These are phyloP conservation scores for Tetranychus urticae DNA, from an alignment of 1,140 invertebrate species.

Conservation along the genomic window DNA sequence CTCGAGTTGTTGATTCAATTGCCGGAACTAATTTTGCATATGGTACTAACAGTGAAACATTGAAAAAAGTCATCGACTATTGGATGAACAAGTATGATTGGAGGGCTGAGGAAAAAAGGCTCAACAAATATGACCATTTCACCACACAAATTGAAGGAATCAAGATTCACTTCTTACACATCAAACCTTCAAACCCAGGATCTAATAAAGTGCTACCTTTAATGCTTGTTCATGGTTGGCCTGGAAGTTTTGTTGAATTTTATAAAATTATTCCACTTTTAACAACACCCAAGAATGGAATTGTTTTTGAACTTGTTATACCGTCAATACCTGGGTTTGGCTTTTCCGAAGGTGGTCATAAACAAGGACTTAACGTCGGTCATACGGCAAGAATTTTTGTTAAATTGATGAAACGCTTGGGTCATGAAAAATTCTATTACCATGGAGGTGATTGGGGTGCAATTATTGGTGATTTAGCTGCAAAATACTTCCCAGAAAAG, in stretches of 20 bases:
- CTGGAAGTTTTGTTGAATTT: slow-evolving; percentile 62
- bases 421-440: slow-evolving; percentile 43
- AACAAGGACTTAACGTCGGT: slow-evolving; percentile 22
- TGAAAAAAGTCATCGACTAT: slow-evolving; percentile 43
- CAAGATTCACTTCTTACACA: slow-evolving; percentile 34
- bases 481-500: neutral
- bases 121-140: slow-evolving; percentile 25
- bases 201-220: slow-evolving; percentile 2
- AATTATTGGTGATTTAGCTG: slow-evolving; percentile 13
- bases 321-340: slow-evolving; percentile 63
- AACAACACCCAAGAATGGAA: slow-evolving; percentile 26
- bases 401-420: slow-evolving; percentile 56
- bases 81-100: slow-evolving; percentile 51
- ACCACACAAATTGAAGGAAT: slow-evolving; percentile 35
- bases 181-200: slow-evolving; percentile 20
- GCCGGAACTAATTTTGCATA: slow-evolving; percentile 40
- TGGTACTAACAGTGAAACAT: slow-evolving; percentile 43
- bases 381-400: slow-evolving; percentile 45
- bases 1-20: slow-evolving; percentile 23
- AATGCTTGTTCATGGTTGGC: slow-evolving; percentile 46
- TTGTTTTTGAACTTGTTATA: slow-evolving; percentile 50
- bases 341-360: slow-evolving; percentile 42
- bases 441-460: slow-evolving; percentile 53
- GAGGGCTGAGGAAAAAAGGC: slow-evolving; percentile 31
- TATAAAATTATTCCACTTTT: slow-evolving; percentile 48